Evolutionary conservation across 2,797 vertebrate genomes (phyloP), one percentile per base, ranked within the genome.

Genomic region (Oryzias dopingdopingensis): DNA sequence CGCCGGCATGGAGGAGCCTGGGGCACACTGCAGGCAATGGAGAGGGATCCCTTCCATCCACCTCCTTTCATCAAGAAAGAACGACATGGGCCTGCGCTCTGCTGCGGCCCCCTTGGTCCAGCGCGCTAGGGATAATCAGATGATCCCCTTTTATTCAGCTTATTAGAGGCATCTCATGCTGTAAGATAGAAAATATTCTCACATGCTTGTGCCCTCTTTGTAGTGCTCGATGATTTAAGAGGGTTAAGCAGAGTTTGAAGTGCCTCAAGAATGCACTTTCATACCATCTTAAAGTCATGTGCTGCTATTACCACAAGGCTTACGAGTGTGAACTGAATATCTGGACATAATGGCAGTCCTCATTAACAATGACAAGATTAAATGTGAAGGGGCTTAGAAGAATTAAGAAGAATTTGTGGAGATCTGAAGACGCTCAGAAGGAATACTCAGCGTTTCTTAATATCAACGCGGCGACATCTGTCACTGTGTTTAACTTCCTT

Each of bases 91-190:
- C 81, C 74, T 47, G 56, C 42, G 69, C 82, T 82, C 62, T 53
- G 79, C 76, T 72, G 74, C 79, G 80, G 77, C 84, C 83, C 32
- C 76, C 81, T 74, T 67, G 72, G 79, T 87, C 84, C 85, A 80
- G 72, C 82, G 50, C 81, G 82, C 86, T 86, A 84, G 87, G 83
- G 81, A 90, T 89, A 86, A 89, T 84, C 84, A 81, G 74, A 87
- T 88, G 79, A 91, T 89, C 81, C 85, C 83, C 85, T 86, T 90
- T 90, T 82, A 88, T 87, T 78, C 79, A 86, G 83, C 84, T 90
- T 91, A 89, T 91, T 90, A 90, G 86, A 83, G 79, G 75, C 85
- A 79, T 88, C 80, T 88, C 74, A 62, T 72, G 68, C 74, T 76
- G 74, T 83, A 86, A 75, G 77, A 82, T 66, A 46, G 83, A 75